Base-by-base conservation (phyloP, 2,888 invertebrate genomes). In the Sinelater perroti region DNA sequence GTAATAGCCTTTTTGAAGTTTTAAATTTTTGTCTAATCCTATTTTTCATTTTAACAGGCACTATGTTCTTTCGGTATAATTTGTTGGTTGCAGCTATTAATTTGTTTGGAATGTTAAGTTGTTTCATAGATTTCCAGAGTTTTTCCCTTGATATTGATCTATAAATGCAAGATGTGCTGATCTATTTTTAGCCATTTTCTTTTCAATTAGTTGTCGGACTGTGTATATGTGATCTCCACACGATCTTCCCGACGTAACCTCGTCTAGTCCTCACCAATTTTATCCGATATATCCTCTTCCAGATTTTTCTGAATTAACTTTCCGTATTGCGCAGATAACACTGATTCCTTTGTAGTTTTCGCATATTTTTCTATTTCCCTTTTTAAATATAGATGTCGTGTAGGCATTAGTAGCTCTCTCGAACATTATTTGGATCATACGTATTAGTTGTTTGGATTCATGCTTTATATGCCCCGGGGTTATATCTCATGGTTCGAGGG, bases 151-250 rank as follows among this genome's bases (percentile, higher is more conserved):
- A 6, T 17, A 5, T 38, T 2, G 18, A 10, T 38, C 38, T 38
- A 38, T 38, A 20, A 38, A 38, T 17, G 38, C 38, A 14, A 38
- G 38, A 8, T 38, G 18, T 2, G 20, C 18, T 38, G 38, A 6
- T 38, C 17, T 38, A 38, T 17, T 38, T 17, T 38, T 18, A n/a
- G 18, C 38, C 8, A 17, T 38, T 17, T 38, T 38, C 38, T 38
- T 38, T 38, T 17, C 17, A n/a, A 38, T 38, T 14, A 38, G 18
- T 38, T 38, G 38, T 35, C 16, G 35, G 6, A 35, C n/a, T 35
- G 35, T 35, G 35, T 35, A 35, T n/a, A 31, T 31, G 31, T 31
- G 11, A 10, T 31, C 5, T 11, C 13, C 16, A 35, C 35, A 35
- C 3, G 38, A 38, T 38, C 18, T 38, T 18, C 38, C 16, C 8